phyloP scores from a whole-genome alignment of 2,888 invertebrate genomes.

The Cephus pulcher region DNA sequence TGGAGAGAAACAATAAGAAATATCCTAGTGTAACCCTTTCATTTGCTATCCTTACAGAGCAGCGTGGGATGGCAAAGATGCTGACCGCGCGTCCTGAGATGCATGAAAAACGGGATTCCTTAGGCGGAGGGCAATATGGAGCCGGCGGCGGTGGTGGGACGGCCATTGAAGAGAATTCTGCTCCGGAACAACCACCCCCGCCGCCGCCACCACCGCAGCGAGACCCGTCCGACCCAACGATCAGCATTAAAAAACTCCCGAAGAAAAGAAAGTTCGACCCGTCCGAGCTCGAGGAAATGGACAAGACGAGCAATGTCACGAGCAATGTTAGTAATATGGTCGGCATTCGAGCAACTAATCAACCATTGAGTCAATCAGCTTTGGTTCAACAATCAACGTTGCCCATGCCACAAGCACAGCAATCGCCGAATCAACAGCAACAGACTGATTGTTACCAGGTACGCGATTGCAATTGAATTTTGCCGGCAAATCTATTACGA shows the following conservation, averaged over 20 bases:
- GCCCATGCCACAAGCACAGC: conserved; percentile 42
- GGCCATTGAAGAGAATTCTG: conserved; percentile 57
- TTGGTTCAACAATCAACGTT: conserved; percentile 48
- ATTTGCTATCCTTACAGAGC: conserved; percentile 40
- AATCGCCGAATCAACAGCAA: conserved; percentile 49
- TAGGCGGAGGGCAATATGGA: conserved; percentile 58
- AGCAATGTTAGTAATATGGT: conserved; percentile 66
- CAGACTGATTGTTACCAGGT: conserved; percentile 55
- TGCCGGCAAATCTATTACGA: neutral
- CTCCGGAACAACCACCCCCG: conserved; percentile 57
- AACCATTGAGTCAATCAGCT: conserved; percentile 45
- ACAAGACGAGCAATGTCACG: conserved; percentile 62
- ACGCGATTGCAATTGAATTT: conserved; percentile 4
- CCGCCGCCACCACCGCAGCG: conserved; percentile 73
- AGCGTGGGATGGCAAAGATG: conserved; percentile 61
- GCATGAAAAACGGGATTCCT: conserved; percentile 60
- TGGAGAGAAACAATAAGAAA: neutral
- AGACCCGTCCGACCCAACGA: conserved; percentile 62
- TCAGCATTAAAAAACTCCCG: conserved; percentile 79
- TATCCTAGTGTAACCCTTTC: neutral
- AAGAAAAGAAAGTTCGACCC: conserved; percentile 93
- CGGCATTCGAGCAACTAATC: conserved; percentile 40
- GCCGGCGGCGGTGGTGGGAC: conserved; percentile 47
- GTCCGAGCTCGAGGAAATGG: conserved; percentile 80
- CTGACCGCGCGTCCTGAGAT: conserved; percentile 63